phyloP scores from a whole-genome alignment of 1,140 invertebrate species.

The Colletes gigas region DNA sequence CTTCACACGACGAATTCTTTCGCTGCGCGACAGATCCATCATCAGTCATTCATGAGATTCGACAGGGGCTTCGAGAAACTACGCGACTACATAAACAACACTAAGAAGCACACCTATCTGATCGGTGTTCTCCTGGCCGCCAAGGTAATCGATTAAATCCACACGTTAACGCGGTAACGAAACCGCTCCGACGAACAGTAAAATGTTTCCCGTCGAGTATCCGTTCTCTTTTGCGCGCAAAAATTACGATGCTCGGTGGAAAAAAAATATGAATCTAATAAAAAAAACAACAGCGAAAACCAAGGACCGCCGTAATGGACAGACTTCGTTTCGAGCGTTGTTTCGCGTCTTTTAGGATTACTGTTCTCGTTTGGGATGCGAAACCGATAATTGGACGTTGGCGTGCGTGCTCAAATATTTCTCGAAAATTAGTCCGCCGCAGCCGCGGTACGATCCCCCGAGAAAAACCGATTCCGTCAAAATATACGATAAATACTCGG shows the following conservation, averaged over 20 bases:
- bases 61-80: constrained; percentile 61
- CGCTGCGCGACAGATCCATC: constrained; percentile 50
- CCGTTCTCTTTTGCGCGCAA: too few species aligned
- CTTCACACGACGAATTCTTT: not conserved
- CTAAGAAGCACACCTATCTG: constrained; percentile 58
- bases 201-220: too few species aligned
- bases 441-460: not conserved
- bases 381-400: constrained; percentile 68
- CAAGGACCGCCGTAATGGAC: too few species aligned
- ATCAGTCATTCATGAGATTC: constrained; percentile 63
- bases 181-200: too few species aligned
- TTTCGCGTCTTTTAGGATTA: constrained; percentile 66
- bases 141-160: constrained; percentile 53
- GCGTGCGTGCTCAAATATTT: constrained; percentile 64
- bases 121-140: constrained; percentile 68
- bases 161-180: too few species aligned
- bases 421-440: not conserved
- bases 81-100: constrained; percentile 58
- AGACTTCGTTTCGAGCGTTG: not conserved
- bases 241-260: too few species aligned
- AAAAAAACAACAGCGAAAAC: too few species aligned
- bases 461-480: constrained; percentile 31
- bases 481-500: constrained; percentile 67
- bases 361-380: constrained; percentile 60
- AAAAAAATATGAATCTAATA: too few species aligned